A percentile compares a stretch with the other conserved stretches of the same genome.
These are phyloP conservation scores for Chrysina gloriosa DNA, from an alignment of 2,888 invertebrate genomes.

Conservation along the genomic window DNA sequence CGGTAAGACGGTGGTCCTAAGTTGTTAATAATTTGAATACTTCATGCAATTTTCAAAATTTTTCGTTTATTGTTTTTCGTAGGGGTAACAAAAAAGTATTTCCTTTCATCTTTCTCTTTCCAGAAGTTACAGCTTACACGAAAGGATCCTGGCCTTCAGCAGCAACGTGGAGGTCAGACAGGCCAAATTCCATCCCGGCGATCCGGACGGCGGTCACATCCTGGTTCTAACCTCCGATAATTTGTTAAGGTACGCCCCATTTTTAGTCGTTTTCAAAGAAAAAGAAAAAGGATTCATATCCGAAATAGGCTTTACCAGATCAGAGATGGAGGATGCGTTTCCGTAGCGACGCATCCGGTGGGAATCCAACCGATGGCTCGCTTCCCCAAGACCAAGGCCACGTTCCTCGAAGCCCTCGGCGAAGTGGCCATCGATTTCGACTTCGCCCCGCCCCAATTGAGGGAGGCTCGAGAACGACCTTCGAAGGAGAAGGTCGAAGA, in stretches of 20 bases:
- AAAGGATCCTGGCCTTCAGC: conserved; percentile 76
- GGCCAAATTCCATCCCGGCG: conserved; percentile 89
- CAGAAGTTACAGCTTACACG: conserved; percentile 81
- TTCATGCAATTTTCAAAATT: no score
- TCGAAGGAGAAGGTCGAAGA: background rate
- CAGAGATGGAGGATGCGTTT: conserved; percentile 53
- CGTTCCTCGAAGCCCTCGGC: conserved; percentile 71
- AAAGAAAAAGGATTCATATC: background rate
- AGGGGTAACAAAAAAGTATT: no score
- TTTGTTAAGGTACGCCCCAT: conserved; percentile 80
- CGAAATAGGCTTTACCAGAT: conserved; percentile 59
- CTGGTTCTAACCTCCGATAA: conserved; percentile 88
- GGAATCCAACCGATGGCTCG: conserved; percentile 60
- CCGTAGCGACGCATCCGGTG: conserved; percentile 55
- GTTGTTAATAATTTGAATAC: no score
- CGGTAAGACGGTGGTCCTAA: no score
- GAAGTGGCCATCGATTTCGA: conserved; percentile 91
- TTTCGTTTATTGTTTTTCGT: no score
- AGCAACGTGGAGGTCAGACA: conserved; percentile 78
- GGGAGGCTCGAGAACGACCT: no score
- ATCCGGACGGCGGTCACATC: conserved; percentile 79
- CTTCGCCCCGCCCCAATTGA: conserved; percentile 72
- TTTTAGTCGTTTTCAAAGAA: background rate
- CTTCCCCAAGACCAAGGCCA: conserved; percentile 60
- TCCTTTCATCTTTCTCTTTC: conserved; percentile 58